Percentiles rank a stretch among this genome's conserved stretches.
Evolutionary conservation across 2,888 invertebrate species (phyloP).

Genomic region (Eurois occulta): DNA sequence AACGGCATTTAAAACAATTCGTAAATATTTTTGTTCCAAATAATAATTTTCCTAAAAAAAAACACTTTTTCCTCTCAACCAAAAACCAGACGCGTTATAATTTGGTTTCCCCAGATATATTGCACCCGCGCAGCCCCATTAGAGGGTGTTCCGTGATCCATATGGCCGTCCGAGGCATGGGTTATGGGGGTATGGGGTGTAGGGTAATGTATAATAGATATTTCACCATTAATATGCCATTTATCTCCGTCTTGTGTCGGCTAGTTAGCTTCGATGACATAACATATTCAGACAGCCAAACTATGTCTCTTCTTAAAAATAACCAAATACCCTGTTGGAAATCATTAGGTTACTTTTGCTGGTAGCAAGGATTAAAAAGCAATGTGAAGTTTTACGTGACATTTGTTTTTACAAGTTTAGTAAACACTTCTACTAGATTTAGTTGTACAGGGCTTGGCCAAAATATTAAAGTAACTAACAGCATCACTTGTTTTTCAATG

Average conservation of each 20-base stretch:
- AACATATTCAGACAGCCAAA: not conserved
- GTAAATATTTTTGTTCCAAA: not conserved
- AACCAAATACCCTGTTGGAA: not conserved
- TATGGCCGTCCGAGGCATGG: slow-evolving; percentile 54
- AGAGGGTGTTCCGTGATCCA: slow-evolving; percentile 55
- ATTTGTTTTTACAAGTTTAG: not conserved
- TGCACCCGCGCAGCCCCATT: slow-evolving; percentile 45
- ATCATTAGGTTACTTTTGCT: not conserved
- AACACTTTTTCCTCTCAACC: not conserved
- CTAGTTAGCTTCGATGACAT: slow-evolving; percentile 27
- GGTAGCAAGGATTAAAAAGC: not conserved
- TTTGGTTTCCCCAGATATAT: slow-evolving; percentile 54
- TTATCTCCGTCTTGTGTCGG: slow-evolving; percentile 52
- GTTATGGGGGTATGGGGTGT: not conserved
- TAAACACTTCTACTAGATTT: not conserved
- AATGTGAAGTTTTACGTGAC: not conserved
- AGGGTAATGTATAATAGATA: slow-evolving; percentile 67
- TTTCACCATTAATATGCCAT: slow-evolving; percentile 65
- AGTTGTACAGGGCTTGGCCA: not conserved
- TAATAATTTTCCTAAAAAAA: not conserved
- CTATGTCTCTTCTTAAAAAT: not conserved
- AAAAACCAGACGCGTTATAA: slow-evolving; percentile 52
- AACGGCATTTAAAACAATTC: not conserved
- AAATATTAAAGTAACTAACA: not conserved
- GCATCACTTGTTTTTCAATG: not conserved